These are phyloP conservation scores for Cryptosula pallasiana DNA, from an alignment of 2,888 invertebrate genomes.

Conservation along the genomic window DNA sequence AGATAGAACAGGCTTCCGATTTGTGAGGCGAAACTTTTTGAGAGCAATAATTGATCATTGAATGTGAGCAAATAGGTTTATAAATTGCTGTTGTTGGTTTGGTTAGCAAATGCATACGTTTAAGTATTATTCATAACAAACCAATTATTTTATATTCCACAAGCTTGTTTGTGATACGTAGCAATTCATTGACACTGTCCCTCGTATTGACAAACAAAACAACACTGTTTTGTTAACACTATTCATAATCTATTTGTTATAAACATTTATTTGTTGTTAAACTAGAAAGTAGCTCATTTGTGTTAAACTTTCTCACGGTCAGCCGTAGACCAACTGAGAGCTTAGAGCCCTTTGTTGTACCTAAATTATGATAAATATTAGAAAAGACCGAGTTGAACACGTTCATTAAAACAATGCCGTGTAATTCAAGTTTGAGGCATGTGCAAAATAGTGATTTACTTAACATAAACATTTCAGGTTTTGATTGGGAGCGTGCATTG, in stretches of 20 bases:
- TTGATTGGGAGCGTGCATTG: slow-evolving; percentile 13
- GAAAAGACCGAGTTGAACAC: neutral
- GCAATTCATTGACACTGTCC: neutral
- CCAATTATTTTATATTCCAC: neutral
- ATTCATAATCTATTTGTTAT: slow-evolving; percentile 16
- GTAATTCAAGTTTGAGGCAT: slow-evolving; percentile 10
- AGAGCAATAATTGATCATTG: too few species aligned
- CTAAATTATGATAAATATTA: slow-evolving; percentile 18
- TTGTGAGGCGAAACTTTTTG: too few species aligned
- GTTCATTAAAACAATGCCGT: neutral
- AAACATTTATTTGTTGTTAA: slow-evolving; percentile 23
- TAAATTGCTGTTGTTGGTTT: neutral
- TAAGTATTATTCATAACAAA: neutral
- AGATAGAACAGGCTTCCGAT: too few species aligned
- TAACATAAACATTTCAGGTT: slow-evolving; percentile 1
- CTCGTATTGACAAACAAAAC: slow-evolving; percentile 12
- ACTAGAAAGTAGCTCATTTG: slow-evolving; percentile 2
- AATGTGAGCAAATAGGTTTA: too few species aligned
- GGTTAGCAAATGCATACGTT: neutral
- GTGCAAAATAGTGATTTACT: neutral
- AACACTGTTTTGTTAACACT: slow-evolving; percentile 12
- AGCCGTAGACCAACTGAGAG: neutral
- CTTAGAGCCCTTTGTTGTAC: slow-evolving; percentile 12
- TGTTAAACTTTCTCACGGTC: slow-evolving; percentile 14
- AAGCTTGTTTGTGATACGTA: neutral